Conservation (phyloP, 2,797 vertebrate species). For the Numenius phaeopus region DNA sequence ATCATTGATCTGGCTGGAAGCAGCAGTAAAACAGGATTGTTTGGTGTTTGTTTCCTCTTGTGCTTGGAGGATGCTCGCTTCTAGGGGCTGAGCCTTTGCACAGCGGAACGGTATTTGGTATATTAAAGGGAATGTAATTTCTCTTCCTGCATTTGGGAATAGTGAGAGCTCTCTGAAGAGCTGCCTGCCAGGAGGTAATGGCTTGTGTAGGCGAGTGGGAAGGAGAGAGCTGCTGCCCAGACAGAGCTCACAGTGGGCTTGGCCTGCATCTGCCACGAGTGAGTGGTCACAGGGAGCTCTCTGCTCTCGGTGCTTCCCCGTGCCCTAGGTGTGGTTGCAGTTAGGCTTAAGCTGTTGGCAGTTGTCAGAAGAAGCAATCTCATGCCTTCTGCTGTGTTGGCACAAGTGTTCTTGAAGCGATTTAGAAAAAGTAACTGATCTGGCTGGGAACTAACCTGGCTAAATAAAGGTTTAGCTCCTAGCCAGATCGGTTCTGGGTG, state of each 20-base stretch:
- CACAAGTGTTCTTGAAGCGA: background rate
- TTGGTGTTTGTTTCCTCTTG: background rate
- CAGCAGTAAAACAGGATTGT: background rate
- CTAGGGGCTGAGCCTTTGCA: background rate
- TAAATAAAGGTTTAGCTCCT: background rate
- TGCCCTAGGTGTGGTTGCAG: background rate
- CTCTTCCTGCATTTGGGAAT: background rate
- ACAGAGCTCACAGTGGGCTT: background rate
- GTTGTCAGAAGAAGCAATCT: background rate
- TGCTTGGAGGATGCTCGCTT: background rate
- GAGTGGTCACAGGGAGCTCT: background rate
- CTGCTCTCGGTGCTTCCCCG: background rate
- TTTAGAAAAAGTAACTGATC: background rate
- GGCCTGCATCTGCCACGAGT: background rate
- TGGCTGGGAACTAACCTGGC: background rate
- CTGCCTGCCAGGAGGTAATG: background rate
- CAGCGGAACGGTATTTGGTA: background rate
- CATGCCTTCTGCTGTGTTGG: conserved; percentile 3
- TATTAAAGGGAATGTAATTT: background rate
- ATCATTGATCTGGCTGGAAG: background rate
- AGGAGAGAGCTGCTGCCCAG: background rate
- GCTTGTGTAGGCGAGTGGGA: background rate
- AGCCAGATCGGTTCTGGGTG: background rate
- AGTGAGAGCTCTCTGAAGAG: background rate
- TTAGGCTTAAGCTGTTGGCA: background rate